phyloP scores from a whole-genome alignment of 2,113 vertebrate genomes.

The Cathartes aura region DNA sequence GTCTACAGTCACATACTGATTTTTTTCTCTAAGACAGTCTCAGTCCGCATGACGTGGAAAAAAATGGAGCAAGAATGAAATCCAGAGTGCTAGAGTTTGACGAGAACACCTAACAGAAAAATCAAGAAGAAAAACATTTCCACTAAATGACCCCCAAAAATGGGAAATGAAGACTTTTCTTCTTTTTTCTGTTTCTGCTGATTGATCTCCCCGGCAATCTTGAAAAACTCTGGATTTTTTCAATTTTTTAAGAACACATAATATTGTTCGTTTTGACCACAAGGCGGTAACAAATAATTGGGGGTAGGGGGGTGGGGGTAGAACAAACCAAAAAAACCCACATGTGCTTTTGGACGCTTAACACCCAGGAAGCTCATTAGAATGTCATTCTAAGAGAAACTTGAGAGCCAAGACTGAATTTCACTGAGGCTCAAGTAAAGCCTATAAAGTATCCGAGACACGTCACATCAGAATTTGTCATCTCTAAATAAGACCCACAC shows the following conservation, averaged over 20 bases:
- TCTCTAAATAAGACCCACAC: not conserved
- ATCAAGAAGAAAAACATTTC: not conserved
- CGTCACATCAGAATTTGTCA: accelerated
- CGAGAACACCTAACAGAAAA: not conserved
- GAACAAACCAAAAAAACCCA: not conserved
- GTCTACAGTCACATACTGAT: not conserved
- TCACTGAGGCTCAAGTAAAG: not conserved
- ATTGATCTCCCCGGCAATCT: not conserved
- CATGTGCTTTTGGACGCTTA: not conserved
- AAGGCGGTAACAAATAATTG: not conserved
- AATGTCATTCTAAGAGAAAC: not conserved
- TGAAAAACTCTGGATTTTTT: not conserved
- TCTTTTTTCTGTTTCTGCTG: not conserved
- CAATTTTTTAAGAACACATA: not conserved
- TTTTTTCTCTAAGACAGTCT: not conserved
- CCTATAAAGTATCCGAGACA: not conserved
- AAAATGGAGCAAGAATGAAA: not conserved
- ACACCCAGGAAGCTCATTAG: not conserved
- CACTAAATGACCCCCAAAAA: not conserved
- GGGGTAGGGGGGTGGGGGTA: accelerated
- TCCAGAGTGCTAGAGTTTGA: not conserved
- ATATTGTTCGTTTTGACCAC: not conserved
- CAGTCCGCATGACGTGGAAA: not conserved
- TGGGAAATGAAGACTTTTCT: not conserved
- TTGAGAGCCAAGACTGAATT: not conserved